phyloP scores from a whole-genome alignment of 2,888 invertebrate species.

The Tiliacea citrago region DNA sequence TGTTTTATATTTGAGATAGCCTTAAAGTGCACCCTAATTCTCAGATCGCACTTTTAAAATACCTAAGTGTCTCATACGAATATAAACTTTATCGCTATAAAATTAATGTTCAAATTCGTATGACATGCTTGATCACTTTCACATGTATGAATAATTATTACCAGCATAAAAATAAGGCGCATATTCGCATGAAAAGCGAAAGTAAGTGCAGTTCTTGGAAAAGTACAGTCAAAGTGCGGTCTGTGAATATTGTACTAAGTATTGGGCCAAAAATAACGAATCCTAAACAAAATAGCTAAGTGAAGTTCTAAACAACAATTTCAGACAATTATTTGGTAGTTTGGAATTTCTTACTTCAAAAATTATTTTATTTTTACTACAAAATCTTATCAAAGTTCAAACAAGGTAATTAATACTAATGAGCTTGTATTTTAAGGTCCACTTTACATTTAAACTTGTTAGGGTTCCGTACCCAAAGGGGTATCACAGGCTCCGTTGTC shows the following conservation, averaged over 20 bases:
- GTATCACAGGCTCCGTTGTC: too few relatives aligned
- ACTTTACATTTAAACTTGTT: conserved; percentile 17
- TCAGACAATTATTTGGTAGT: neutral
- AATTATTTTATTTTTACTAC: conserved; percentile 15
- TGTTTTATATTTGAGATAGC: neutral
- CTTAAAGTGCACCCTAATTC: neutral
- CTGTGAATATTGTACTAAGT: neutral
- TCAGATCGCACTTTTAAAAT: neutral
- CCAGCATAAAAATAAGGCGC: neutral
- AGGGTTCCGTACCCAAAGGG: neutral
- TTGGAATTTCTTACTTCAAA: conserved; percentile 3
- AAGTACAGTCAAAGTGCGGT: neutral
- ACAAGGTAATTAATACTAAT: conserved; percentile 26
- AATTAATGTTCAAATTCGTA: neutral
- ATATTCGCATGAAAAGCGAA: neutral
- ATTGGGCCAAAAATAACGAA: neutral
- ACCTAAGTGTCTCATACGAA: neutral
- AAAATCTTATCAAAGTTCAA: conserved; percentile 4
- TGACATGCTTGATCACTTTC: neutral
- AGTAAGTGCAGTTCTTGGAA: neutral
- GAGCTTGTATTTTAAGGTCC: conserved; percentile 14
- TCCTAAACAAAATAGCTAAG: neutral
- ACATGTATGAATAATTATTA: neutral
- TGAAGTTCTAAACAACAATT: neutral
- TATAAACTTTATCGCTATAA: too few relatives aligned